Base-by-base conservation (phyloP, 2,797 vertebrate species). In the Pangasius mekongensis region DNA sequence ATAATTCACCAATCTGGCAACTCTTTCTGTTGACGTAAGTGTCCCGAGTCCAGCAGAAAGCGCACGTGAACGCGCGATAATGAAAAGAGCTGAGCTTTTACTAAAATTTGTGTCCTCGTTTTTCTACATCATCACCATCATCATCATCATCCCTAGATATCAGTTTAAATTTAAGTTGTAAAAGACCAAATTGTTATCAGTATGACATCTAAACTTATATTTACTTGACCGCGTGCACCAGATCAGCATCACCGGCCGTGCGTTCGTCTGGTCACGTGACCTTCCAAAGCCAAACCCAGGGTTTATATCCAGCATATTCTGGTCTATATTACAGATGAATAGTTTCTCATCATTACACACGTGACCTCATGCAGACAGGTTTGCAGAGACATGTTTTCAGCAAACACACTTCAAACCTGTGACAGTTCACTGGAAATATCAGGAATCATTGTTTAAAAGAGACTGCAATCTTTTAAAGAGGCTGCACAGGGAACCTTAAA, bases 1-100 rank as follows among this genome's bases (percentile, higher is more conserved):
- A 39, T n/a, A 62, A n/a, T n/a, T 83, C 16, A 18, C 8, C 81
- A 67, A 67, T 67, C 82, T 83, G 82, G 82, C 82, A 83, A 83
- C 82, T 36, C 60, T 66, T 83, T 49, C 62, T 30, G 82, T 30
- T 83, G 82, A 83, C 82, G 82, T 83, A 49, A 30, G 43, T 22
- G 82, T 67, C 82, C 62, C 62, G 62, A 13, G 62, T 49, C 39
- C 60, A 49, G 27, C 27, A 83, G 20, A 20, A 66, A 66, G 43
- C 60, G 39, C 20, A 24, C 30, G 20, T 4, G 4, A 47, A 43
- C 22, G 66, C 30, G 66, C 2, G 30, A 16, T 2, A 30, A 20
- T 33, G 18, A 52, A 39, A 74, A 54, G 5, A 30, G 13, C 47
- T 49, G 47, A 54, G 27, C 49, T 30, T 78, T n/a, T 14, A 39